Evolutionary conservation across 2,797 vertebrate species (phyloP).

Genomic region (Arrhamphus sclerolepis): DNA sequence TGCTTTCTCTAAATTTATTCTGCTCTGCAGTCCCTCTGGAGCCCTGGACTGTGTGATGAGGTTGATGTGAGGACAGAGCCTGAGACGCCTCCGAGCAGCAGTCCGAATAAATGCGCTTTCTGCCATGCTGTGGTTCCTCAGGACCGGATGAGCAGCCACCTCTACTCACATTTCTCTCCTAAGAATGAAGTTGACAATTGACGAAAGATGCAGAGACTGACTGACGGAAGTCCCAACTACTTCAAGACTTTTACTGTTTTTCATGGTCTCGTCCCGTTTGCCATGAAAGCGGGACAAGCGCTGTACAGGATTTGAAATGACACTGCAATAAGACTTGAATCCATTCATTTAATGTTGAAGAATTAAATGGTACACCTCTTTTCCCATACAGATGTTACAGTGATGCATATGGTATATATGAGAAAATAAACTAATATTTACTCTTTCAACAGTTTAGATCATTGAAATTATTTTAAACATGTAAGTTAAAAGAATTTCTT

Average conservation of each 20-base stretch:
- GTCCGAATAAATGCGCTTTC: slow-evolving; percentile 88
- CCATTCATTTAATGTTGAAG: slow-evolving; percentile 82
- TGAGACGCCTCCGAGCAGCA: slow-evolving; percentile 80
- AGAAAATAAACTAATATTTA: slow-evolving; percentile 78
- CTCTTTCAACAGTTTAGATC: slow-evolving; percentile 48
- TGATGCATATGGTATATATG: slow-evolving; percentile 53
- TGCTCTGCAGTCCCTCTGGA: slow-evolving; percentile 88
- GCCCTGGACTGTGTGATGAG: slow-evolving; percentile 83
- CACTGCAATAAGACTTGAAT: slow-evolving; percentile 78
- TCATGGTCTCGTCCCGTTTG: slow-evolving; percentile 54
- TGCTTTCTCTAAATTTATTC: slow-evolving; percentile 72
- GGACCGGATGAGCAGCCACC: slow-evolving; percentile 92
- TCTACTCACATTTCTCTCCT: slow-evolving; percentile 91
- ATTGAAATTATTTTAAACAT: slow-evolving; percentile 31
- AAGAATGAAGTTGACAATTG: slow-evolving; percentile 84
- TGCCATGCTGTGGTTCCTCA: slow-evolving; percentile 91
- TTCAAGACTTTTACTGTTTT: slow-evolving; percentile 54
- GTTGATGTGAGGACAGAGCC: slow-evolving; percentile 67
- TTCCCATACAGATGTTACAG: slow-evolving; percentile 60
- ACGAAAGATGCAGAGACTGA: slow-evolving; percentile 60
- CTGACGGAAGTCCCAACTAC: slow-evolving; percentile 47
- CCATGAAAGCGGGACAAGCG: slow-evolving; percentile 57
- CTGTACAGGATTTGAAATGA: slow-evolving; percentile 69
- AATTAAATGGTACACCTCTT: slow-evolving; percentile 75
- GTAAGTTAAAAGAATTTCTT: not conserved